Evolutionary conservation across 2,113 vertebrate species (phyloP).

Genomic region (Entelurus aequoreus): DNA sequence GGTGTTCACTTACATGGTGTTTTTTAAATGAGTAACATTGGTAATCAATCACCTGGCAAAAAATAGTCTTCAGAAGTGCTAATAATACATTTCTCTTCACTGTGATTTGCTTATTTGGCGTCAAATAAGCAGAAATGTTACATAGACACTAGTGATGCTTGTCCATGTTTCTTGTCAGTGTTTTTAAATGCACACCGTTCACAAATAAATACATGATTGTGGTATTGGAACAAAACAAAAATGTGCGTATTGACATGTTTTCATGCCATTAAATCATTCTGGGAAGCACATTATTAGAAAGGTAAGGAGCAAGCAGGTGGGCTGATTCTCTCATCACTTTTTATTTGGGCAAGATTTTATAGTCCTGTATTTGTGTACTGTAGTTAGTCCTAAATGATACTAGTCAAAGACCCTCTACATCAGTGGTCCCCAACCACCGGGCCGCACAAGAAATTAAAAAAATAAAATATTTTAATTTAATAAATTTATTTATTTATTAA

Average conservation of each 20-base stretch:
- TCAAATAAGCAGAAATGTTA: slow-evolving; percentile 7
- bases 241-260: neutral
- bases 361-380: too few relatives aligned
- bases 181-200: slow-evolving; percentile 1
- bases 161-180: neutral
- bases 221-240: neutral
- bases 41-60: slow-evolving; percentile 3
- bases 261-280: neutral
- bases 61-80: neutral
- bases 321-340: too few relatives aligned
- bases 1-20: slow-evolving; percentile 6
- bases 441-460: too few relatives aligned
- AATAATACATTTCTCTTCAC: neutral
- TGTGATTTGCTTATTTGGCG: neutral
- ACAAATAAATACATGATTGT: slow-evolving; percentile 6
- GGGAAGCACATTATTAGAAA: too few relatives aligned
- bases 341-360: too few relatives aligned
- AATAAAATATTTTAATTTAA: too few relatives aligned
- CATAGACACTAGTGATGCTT: slow-evolving; percentile 6
- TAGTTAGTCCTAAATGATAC: too few relatives aligned
- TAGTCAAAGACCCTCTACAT: too few relatives aligned
- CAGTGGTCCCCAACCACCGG: too few relatives aligned
- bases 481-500: too few relatives aligned
- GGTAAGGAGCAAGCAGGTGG: too few relatives aligned
- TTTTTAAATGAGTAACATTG: slow-evolving; percentile 16